phyloP scores from a whole-genome alignment of 2,113 vertebrate genomes.

The Reinhardtius hippoglossoides region DNA sequence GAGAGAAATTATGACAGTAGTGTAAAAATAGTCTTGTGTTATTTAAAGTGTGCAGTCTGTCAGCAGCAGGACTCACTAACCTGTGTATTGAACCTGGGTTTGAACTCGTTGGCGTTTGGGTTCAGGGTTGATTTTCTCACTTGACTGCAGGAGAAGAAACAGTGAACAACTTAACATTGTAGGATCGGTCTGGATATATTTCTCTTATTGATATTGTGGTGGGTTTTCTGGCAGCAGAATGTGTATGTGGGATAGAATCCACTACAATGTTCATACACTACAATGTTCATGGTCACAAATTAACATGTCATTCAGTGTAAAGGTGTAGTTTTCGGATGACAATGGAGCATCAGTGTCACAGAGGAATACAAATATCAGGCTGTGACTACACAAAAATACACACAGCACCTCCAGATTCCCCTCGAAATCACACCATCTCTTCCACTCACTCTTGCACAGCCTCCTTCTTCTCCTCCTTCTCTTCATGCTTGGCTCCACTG shows the following conservation, averaged over 20 bases:
- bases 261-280: too few relatives aligned
- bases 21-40: not conserved
- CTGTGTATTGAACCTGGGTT: conserved; percentile 93
- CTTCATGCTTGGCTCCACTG: conserved; percentile 88
- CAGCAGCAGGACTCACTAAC: conserved; percentile 75
- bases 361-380: not conserved
- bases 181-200: not conserved
- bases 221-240: not conserved
- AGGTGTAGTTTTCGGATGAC: not conserved
- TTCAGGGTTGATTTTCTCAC: conserved; percentile 98
- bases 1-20: not conserved
- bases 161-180: not conserved
- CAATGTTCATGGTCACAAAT: too few relatives aligned
- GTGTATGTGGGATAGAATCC: not conserved
- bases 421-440: not conserved
- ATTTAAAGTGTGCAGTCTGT: not conserved
- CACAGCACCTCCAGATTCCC: not conserved
- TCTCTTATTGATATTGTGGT: not conserved
- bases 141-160: conserved; percentile 84
- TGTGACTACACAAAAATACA: not conserved
- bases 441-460: conserved; percentile 92
- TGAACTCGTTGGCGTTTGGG: conserved; percentile 98
- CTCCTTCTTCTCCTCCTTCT: conserved; percentile 95
- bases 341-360: not conserved
- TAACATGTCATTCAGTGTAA: too few relatives aligned